Evolutionary conservation across 64 coral and sea anemone species (phyloP).

Genomic region (Montipora cactus): DNA sequence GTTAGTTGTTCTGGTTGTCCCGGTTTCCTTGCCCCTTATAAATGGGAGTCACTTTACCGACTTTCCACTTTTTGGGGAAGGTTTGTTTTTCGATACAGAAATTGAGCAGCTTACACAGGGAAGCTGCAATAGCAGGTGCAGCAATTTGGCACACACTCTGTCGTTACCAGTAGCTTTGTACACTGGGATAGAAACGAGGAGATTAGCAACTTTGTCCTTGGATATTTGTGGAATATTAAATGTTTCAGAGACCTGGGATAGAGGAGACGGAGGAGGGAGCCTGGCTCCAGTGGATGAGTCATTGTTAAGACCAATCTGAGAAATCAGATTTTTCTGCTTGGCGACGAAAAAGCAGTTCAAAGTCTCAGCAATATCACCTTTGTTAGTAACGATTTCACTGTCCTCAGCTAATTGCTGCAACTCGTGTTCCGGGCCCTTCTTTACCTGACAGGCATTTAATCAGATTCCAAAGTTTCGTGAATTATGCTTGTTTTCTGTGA

Average conservation of each 20-base stretch:
- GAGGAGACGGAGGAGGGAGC: too few species aligned
- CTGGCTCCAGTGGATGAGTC: background rate
- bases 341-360: conserved; percentile 61
- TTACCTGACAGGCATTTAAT: conserved; percentile 50
- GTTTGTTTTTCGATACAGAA: too few species aligned
- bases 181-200: conserved; percentile 23
- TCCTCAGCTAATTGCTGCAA: background rate
- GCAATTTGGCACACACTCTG: conserved; percentile 34
- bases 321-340: conserved; percentile 36
- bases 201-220: conserved; percentile 18
- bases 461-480: conserved; percentile 49
- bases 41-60: too few species aligned
- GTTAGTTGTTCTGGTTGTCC: conserved; percentile 10
- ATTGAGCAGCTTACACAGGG: too few species aligned
- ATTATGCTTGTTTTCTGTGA: conserved; percentile 49
- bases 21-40: too few species aligned
- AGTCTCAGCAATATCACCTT: conserved; percentile 50
- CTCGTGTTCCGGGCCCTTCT: background rate
- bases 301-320: background rate
- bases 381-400: conserved; percentile 2
- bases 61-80: too few species aligned
- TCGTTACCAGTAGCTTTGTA: conserved; percentile 58
- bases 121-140: too few species aligned
- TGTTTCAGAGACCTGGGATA: background rate
- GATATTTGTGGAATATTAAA: conserved; percentile 53